phyloP scores from a whole-genome alignment of 2,797 vertebrate species.

The Halcyon leucocephala region DNA sequence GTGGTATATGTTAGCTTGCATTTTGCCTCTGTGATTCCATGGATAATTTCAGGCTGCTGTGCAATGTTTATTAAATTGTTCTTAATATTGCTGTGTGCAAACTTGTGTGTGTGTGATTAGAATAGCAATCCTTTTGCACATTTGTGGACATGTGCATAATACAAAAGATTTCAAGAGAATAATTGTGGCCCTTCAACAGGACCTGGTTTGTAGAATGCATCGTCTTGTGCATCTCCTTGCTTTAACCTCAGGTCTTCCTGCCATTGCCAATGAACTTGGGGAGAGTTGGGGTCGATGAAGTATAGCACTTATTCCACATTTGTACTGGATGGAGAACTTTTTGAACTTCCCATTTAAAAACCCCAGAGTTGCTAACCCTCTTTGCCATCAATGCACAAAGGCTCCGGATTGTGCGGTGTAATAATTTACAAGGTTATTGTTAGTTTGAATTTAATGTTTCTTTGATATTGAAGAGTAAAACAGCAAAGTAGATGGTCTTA shows the following conservation, averaged over 20 bases:
- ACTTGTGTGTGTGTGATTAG: background rate
- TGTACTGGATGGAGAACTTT: background rate
- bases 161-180: background rate
- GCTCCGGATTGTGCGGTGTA: background rate
- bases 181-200: background rate
- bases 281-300: background rate
- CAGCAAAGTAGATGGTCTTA: background rate
- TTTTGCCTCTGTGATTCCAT: background rate
- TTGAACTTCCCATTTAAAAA: background rate
- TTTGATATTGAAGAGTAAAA: background rate
- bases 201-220: background rate
- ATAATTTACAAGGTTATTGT: background rate
- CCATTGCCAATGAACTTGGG: fast-evolving
- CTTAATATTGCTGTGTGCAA: background rate
- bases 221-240: background rate
- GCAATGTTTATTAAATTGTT: background rate
- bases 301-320: background rate
- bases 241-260: background rate
- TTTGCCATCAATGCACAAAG: background rate
- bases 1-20: background rate
- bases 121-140: background rate
- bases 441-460: background rate
- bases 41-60: background rate
- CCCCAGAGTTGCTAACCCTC: background rate
- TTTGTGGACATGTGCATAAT: background rate